phyloP scores from a whole-genome alignment of 2,797 vertebrate genomes.

The Gymnopithys bicolor region DNA sequence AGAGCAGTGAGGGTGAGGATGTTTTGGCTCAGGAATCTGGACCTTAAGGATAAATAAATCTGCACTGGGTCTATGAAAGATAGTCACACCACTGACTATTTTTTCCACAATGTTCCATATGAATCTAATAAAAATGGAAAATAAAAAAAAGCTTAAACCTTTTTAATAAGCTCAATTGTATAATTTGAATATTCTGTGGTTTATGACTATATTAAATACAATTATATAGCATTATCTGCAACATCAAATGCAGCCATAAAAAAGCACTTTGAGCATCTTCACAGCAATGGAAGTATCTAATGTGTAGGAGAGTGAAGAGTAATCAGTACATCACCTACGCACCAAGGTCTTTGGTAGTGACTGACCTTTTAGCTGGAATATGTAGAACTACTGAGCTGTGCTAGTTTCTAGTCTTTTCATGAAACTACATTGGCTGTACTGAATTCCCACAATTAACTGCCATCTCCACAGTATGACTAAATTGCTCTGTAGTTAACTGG shows the following conservation, averaged over 20 bases:
- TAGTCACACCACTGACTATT: neutral
- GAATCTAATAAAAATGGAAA: neutral
- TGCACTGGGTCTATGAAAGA: neutral
- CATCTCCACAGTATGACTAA: neutral
- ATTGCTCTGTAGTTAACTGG: neutral
- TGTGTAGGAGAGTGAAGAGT: neutral
- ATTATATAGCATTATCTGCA: constrained; percentile 13
- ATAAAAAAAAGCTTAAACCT: neutral
- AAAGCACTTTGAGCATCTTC: neutral
- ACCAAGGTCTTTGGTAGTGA: neutral
- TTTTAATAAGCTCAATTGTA: constrained; percentile 5
- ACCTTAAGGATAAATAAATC: neutral
- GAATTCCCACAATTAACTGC: neutral
- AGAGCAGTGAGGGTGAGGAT: neutral
- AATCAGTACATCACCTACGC: neutral
- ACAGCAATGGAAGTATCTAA: neutral
- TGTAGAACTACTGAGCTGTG: neutral
- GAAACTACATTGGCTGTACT: neutral
- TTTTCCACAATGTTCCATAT: neutral
- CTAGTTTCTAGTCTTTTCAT: neutral
- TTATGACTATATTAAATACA: constrained; percentile 31
- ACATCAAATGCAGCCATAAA: constrained; percentile 9
- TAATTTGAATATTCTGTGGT: constrained; percentile 1
- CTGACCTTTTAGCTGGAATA: neutral
- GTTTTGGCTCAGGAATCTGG: neutral